Base-by-base conservation (phyloP, 2,888 invertebrate genomes). In the Meiosimyza decipiens region DNA sequence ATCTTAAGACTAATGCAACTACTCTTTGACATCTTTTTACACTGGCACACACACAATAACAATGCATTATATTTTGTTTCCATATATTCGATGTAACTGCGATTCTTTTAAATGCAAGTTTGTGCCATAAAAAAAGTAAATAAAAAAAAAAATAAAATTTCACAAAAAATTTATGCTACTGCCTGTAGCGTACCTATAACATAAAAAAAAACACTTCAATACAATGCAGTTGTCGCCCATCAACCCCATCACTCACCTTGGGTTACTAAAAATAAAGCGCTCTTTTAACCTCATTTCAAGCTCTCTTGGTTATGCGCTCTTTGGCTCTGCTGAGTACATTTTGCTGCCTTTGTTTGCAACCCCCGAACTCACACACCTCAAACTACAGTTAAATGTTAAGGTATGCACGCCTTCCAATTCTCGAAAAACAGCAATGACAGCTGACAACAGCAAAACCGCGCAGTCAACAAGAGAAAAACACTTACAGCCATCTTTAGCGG, bases 121-220 rank as follows among this genome's bases (percentile, higher is more conserved):
- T 71, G 68, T 73, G 68, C 69, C 71, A 73, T 68, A 50, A 28
- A 4, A 28, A 70, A 57, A 66, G 63, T 9, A 57, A 2, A 59
- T 50, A 63, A 52, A 55, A 59, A 59, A 22, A 52, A 47, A 54
- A 71, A 54, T 5, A 54, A 12, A 16, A 51, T 33, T 18, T 18
- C 50, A 71, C 57, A 70, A 67, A 59, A 67, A 73, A 70, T 74
- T 67, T 66, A 74, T 73, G 72, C 72, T 74, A 66, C 74, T 63
- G 74, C 74, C 72, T 73, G 40, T 40, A 40, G 40, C 9, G 9
- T 40, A 40, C 9, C 9, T 9, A 6, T 6, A 40, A 40, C 6
- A 7, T 40, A 9, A 6, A 40, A 40, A 40, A 40, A 40, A 40
- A 40, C 6, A 6, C 40, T 7, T 7, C 9, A 9, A 6, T 40